Percentiles rank a stretch among this genome's conserved stretches.
phyloP scores from a whole-genome alignment of 2,888 invertebrate genomes.

The Camponotus fellah region DNA sequence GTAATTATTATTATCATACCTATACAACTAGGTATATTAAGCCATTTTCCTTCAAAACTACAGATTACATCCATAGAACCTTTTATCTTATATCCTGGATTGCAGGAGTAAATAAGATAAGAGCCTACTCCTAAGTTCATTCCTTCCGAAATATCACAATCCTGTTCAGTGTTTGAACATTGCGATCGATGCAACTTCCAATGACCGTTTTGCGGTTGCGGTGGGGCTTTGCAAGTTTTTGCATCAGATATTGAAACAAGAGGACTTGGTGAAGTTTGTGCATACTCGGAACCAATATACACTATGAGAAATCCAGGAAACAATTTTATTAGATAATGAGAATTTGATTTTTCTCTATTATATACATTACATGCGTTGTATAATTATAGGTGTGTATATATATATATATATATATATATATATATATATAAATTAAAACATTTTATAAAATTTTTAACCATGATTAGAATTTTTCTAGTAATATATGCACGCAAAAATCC shows the following conservation, averaged over 20 bases:
- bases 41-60: constrained; percentile 77
- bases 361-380: background rate
- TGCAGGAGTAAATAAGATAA: constrained; percentile 79
- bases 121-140: constrained; percentile 75
- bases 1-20: constrained; percentile 67
- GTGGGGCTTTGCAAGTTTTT: constrained; percentile 75
- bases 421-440: background rate
- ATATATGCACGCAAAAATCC: background rate
- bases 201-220: constrained; percentile 78
- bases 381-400: no score
- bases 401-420: no score
- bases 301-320: constrained; percentile 10
- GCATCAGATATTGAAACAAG: constrained; percentile 15
- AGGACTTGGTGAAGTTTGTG: constrained; percentile 22
- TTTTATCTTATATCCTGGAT: constrained; percentile 74
- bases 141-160: constrained; percentile 72
- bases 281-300: constrained; percentile 13
- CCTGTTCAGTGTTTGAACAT: constrained; percentile 64
- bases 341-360: background rate
- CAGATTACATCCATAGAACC: constrained; percentile 77
- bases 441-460: constrained; percentile 14
- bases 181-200: constrained; percentile 77
- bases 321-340: background rate
- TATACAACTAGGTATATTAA: constrained; percentile 75
- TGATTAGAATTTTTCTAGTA: background rate